phyloP scores from a whole-genome alignment of 2,797 vertebrate genomes.

The Rachycentron canadum region DNA sequence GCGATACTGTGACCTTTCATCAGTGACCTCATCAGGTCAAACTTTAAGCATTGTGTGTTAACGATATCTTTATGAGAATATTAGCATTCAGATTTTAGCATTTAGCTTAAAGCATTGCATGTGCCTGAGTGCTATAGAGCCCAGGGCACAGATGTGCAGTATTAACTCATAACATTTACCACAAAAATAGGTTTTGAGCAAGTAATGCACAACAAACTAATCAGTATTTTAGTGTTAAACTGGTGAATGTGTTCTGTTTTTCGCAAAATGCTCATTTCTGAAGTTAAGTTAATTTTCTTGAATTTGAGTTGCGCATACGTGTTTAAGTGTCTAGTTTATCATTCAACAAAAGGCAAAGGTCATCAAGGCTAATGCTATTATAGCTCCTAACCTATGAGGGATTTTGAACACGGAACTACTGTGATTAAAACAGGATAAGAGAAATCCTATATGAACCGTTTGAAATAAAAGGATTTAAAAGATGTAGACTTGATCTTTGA shows the following conservation, averaged over 20 bases:
- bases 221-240: not conserved
- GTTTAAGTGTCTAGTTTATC: not conserved
- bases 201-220: not conserved
- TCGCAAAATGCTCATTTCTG: not conserved
- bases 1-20: no score
- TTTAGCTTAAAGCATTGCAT: not conserved
- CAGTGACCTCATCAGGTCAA: no score
- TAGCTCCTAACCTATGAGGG: not conserved
- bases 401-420: not conserved
- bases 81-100: not conserved
- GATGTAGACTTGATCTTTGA: not conserved
- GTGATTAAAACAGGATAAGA: not conserved
- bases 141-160: not conserved
- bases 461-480: not conserved
- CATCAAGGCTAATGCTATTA: not conserved
- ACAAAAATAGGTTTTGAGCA: not conserved
- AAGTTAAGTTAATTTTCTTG: not conserved
- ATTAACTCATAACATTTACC: not conserved
- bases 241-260: not conserved
- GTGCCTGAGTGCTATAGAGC: no score
- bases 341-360: constrained; percentile 9
- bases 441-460: not conserved
- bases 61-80: no score
- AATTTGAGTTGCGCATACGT: not conserved
- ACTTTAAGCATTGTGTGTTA: not conserved